Evolutionary conservation across 92 coral and sea anemone species (phyloP), one percentile per base, ranked within the genome.

Genomic region (Umimayanthus kanabou): DNA sequence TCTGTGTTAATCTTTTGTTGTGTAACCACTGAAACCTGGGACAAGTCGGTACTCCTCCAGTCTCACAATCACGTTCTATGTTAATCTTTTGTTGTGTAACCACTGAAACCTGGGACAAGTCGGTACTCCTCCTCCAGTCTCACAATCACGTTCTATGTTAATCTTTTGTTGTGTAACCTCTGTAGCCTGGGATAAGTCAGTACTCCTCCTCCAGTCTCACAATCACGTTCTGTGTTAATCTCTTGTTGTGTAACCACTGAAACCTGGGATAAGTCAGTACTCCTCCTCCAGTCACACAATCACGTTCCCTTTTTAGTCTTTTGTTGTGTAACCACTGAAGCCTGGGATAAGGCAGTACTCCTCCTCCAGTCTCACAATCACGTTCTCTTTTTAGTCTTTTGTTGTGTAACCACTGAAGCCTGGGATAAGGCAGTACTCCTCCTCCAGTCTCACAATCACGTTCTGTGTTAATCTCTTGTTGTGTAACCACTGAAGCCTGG

Each of bases 331-430:
- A 97, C 95, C 95, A 10, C 90, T 94, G 49, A 95, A 94, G 73
- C 98, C 95, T 53, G 94, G 95, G 20, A 95, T 94, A 33, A 95
- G 96, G 4, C 93, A 94, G 88, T 93, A 94, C 88, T 91, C 94
- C 20, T 94, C 96, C 67, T 94, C 96, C 58, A 53, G 18, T 53
- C 58, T 53, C 18, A 11, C 18, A 53, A 14, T 13, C 58, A 11
- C 4, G 18, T 53, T 53, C 53, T 5, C 0, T 10, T 10, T 11
- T 47, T 7, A 47, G 6, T 47, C 53, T 29, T 47, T 5, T 47
- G 53, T 47, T 47, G 13, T 47, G 15, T 76, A 93, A 96, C 98
- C 96, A 6, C 86, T 93, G 33, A 95, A 93, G 69, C 96, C 94
- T 72, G 94, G 93, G 15, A 95, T 93, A 50, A 94, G 96, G 2